phyloP scores from a whole-genome alignment of 2,797 vertebrate genomes.

The Chelonia mydas region DNA sequence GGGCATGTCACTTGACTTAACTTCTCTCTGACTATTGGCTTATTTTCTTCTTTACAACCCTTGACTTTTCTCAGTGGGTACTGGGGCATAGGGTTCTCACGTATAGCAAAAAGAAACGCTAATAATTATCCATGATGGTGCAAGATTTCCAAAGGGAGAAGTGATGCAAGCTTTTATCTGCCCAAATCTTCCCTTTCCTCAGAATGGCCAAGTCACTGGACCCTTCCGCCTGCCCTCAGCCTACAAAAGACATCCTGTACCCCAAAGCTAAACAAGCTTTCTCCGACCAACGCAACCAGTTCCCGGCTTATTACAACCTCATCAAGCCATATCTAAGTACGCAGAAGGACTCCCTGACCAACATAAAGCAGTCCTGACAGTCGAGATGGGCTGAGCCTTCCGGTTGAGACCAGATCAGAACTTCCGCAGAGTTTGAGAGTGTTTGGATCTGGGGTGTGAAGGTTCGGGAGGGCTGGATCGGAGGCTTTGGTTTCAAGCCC shows the following conservation, averaged over 20 bases:
- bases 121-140: background rate
- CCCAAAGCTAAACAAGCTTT: slow-evolving; percentile 68
- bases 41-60: background rate
- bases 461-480: background rate
- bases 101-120: background rate
- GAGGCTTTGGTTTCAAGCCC: background rate
- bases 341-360: background rate
- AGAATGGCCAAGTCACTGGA: slow-evolving; percentile 58
- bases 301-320: slow-evolving; percentile 50
- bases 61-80: background rate
- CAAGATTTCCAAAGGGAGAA: background rate
- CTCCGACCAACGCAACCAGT: background rate
- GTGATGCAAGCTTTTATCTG: background rate
- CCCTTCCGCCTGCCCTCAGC: slow-evolving; percentile 53
- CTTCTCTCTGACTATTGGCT: background rate
- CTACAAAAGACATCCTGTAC: slow-evolving; percentile 67
- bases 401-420: background rate
- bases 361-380: rapidly evolving
- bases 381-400: background rate
- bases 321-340: slow-evolving; percentile 78
- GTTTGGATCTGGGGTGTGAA: background rate
- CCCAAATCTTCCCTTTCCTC: background rate
- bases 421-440: background rate
- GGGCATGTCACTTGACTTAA: background rate
- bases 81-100: background rate